Evolutionary conservation across 1,140 invertebrate species (phyloP), one percentile per base, ranked within the genome.

Genomic region (Druon quercuslanigerum): DNA sequence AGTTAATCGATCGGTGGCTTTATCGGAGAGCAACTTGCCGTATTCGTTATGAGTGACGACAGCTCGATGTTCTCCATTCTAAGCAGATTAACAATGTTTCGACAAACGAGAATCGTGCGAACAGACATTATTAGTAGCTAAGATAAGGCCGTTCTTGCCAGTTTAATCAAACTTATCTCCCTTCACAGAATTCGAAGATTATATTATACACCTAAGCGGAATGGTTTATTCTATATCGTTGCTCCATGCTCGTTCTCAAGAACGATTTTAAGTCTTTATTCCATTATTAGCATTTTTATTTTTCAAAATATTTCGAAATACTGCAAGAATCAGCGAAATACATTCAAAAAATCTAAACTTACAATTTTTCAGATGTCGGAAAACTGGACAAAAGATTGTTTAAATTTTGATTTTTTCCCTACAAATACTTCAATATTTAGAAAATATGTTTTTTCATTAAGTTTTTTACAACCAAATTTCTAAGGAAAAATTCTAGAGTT

Each of bases 1-100:
- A 80, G 79, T 79, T 77, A 80, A 80, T 78, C 79, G 77, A 83
- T 83, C 74, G 76, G 51, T 78, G 66, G 17, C 77, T 77, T 80
- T 79, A 79, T 78, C 79, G 74, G 75, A 77, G 77, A 71, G 77
- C 80, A 77, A 25, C 40, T 77, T 50, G 50, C 80, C 75, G 75
- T 76, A 77, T 82, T 82, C 73, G 73, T 71, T 66, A 57, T 50
- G 72, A 72, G 40, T 71, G 70, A 74, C 75, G 60, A 77, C 73
- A 74, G 56, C 52, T 75, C 77, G 73, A 56, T 74, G 66, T 79
- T 82, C 77, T 73, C 77, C 3, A 75, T 25, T 73, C 57, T 25
- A 60, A 82, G 79, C 79, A 77, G 33, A 60, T 25, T 60, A 5
- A 77, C 74, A 82, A 60, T 71, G 76, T 82, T 82, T 77, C 70